phyloP scores from a whole-genome alignment of 2,113 vertebrate species.

The Trachemys scripta region DNA sequence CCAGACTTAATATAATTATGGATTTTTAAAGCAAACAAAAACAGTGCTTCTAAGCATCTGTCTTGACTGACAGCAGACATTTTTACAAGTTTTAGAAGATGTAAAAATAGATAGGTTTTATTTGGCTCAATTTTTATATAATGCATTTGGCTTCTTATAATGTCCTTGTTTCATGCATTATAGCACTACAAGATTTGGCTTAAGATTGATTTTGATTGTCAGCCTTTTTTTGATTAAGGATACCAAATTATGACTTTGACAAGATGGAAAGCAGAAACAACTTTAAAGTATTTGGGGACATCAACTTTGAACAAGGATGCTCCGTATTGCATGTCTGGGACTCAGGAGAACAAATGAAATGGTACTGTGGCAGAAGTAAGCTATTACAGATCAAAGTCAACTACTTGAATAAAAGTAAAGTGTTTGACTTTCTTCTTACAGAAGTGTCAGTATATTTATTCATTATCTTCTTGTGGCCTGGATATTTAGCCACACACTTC shows the following conservation, averaged over 20 bases:
- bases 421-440: not conserved
- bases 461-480: not conserved
- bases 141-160: not conserved
- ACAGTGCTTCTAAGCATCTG: not conserved
- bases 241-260: not conserved
- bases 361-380: not conserved
- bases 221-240: not conserved
- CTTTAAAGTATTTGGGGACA: not conserved
- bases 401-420: not conserved
- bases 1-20: not conserved
- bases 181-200: not conserved
- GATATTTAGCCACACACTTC: not conserved
- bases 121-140: too few species aligned
- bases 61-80: not conserved
- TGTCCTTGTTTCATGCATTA: not conserved
- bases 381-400: not conserved
- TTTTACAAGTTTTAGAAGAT: not conserved
- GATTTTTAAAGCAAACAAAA: not conserved
- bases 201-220: not conserved
- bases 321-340: not conserved
- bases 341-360: not conserved
- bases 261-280: not conserved
- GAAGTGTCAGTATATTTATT: not conserved
- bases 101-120: not conserved
- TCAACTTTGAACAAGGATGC: accelerated